phyloP scores from a whole-genome alignment of 2,888 invertebrate genomes.

The Chironomus riparius region DNA sequence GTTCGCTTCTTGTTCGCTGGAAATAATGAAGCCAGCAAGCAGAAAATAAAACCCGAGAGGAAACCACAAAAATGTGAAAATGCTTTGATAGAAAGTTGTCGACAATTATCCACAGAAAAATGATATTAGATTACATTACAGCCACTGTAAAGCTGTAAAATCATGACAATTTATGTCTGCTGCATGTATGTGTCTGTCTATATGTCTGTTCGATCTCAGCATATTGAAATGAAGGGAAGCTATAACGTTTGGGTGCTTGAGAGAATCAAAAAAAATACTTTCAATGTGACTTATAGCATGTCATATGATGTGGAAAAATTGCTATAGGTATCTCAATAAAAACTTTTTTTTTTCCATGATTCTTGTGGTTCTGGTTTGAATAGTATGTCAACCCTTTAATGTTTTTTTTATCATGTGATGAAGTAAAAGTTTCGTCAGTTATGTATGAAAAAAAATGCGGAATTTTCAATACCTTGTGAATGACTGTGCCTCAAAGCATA shows the following conservation, averaged over 20 bases:
- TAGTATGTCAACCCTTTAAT: neutral
- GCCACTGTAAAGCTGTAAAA: neutral
- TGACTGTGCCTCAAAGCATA: no score
- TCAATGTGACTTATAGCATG: no score
- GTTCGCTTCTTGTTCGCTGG: neutral
- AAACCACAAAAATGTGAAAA: neutral
- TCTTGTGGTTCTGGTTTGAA: neutral
- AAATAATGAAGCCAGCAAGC: neutral
- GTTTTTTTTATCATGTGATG: no score
- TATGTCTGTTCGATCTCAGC: no score
- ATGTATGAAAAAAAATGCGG: no score
- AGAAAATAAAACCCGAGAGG: neutral
- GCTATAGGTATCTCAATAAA: neutral
- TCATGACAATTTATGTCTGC: neutral
- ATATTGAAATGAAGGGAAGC: no score
- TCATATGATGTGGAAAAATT: no score
- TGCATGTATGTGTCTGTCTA: no score
- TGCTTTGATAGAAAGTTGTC: neutral
- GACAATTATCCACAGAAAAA: neutral
- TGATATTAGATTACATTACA: neutral
- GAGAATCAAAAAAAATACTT: no score
- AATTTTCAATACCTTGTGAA: no score
- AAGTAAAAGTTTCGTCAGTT: no score
- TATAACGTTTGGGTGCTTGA: no score
- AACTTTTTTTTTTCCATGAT: neutral